phyloP scores from a whole-genome alignment of 2,113 vertebrate species.

The Psilopsiagon aurifrons region DNA sequence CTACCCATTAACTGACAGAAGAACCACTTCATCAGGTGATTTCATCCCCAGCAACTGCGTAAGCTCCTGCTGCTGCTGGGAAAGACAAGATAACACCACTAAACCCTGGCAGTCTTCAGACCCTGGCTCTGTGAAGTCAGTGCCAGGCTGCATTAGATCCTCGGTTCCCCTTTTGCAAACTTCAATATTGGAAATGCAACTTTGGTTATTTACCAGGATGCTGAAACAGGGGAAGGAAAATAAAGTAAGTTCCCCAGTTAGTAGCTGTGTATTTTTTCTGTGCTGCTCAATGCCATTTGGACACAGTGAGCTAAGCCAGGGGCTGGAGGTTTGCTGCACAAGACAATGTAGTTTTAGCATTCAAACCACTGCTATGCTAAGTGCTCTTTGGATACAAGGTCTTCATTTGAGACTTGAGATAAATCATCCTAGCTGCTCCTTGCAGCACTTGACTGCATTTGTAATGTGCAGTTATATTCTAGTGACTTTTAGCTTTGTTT shows the following conservation, averaged over 20 bases:
- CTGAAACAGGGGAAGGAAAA: background rate
- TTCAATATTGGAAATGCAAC: background rate
- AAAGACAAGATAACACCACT: background rate
- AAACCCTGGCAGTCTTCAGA: background rate
- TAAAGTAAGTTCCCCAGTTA: background rate
- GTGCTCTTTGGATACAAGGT: background rate
- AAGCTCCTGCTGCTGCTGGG: background rate
- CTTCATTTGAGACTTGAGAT: background rate
- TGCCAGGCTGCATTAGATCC: background rate
- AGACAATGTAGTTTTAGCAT: background rate
- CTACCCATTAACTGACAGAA: background rate
- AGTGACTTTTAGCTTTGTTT: background rate
- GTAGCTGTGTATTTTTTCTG: background rate
- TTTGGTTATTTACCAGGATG: too few relatives aligned
- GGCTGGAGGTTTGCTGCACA: background rate
- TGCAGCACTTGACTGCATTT: background rate
- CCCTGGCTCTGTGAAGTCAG: too few relatives aligned
- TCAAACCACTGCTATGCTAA: background rate
- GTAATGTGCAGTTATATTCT: background rate
- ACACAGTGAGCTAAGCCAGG: background rate
- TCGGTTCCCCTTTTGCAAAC: background rate
- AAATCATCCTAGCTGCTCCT: background rate
- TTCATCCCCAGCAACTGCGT: background rate
- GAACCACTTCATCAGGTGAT: background rate
- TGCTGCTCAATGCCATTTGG: background rate